A percentile compares a stretch with the other conserved stretches of the same genome.
phyloP scores from a whole-genome alignment of 2,797 vertebrate genomes.

The Denticeps clupeoides region DNA sequence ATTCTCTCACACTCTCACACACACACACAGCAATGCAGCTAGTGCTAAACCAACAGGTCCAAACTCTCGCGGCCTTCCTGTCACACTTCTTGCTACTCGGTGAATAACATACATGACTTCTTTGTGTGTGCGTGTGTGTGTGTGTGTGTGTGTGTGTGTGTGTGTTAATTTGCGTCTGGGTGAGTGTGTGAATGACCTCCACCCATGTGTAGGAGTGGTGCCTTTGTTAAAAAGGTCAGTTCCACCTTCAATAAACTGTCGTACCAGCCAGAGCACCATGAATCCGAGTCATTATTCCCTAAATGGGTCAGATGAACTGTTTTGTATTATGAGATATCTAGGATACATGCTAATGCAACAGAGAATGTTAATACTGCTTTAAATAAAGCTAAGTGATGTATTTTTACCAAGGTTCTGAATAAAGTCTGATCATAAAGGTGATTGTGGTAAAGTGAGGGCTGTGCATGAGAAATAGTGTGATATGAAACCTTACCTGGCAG shows the following conservation, averaged over 20 bases:
- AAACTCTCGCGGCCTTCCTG: constrained; percentile 28
- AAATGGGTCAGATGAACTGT: too few species aligned
- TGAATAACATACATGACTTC: constrained; percentile 4
- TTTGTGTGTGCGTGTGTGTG: background rate
- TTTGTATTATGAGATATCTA: background rate
- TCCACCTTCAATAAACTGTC: background rate
- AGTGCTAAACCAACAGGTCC: constrained; percentile 53
- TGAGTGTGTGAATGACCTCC: background rate
- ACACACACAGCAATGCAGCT: constrained; percentile 38
- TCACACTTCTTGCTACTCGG: constrained; percentile 25
- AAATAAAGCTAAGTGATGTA: too few species aligned
- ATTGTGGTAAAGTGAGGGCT: too few species aligned
- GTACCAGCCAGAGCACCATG: too few species aligned
- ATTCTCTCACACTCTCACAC: background rate
- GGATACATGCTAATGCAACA: too few species aligned
- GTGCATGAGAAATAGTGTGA: background rate
- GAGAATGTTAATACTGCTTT: too few species aligned
- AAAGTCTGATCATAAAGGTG: too few species aligned
- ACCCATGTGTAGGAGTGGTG: background rate
- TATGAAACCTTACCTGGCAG: constrained; percentile 69
- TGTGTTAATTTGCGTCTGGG: too few species aligned
- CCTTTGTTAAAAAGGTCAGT: background rate
- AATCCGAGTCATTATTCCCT: too few species aligned
- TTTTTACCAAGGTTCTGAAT: too few species aligned
- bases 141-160: too few species aligned